Conservation (phyloP, 1,140 invertebrate genomes). For the Anastrepha obliqua region DNA sequence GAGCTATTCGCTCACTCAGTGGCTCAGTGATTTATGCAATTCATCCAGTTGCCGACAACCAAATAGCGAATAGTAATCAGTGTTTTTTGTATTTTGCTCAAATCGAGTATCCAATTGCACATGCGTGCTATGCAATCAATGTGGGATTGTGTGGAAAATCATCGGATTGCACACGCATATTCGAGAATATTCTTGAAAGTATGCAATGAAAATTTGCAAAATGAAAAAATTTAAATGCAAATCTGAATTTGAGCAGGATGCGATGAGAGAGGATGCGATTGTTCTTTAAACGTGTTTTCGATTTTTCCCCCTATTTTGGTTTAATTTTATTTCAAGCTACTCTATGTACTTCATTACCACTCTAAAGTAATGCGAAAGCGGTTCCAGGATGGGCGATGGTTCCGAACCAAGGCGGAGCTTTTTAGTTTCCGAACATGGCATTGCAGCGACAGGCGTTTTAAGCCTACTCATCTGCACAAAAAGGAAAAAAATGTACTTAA, state of each 20-base stretch:
- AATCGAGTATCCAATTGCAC: neutral
- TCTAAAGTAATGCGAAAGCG: no score
- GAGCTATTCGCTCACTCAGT: neutral
- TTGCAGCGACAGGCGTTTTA: no score
- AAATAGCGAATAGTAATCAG: neutral
- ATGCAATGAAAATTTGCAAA: neutral
- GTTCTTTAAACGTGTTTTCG: no score
- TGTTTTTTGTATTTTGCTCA: neutral
- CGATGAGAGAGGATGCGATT: no score
- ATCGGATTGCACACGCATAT: neutral
- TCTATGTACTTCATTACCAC: no score
- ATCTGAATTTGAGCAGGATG: neutral
- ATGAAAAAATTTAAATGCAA: neutral
- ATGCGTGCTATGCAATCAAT: neutral
- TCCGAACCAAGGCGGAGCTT: no score
- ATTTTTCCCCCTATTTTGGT: no score
- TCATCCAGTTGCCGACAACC: neutral
- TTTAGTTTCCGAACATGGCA: no score
- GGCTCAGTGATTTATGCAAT: slow-evolving; percentile 8
- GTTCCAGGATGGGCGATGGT: no score
- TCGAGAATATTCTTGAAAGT: neutral
- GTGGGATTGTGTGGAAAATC: slow-evolving; percentile 11
- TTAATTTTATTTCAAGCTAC: no score
- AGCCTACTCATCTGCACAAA: no score
- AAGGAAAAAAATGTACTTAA: no score